These are phyloP conservation scores for Temnothorax rugatulus DNA, from an alignment of 2,888 invertebrate species.

Conservation along the genomic window DNA sequence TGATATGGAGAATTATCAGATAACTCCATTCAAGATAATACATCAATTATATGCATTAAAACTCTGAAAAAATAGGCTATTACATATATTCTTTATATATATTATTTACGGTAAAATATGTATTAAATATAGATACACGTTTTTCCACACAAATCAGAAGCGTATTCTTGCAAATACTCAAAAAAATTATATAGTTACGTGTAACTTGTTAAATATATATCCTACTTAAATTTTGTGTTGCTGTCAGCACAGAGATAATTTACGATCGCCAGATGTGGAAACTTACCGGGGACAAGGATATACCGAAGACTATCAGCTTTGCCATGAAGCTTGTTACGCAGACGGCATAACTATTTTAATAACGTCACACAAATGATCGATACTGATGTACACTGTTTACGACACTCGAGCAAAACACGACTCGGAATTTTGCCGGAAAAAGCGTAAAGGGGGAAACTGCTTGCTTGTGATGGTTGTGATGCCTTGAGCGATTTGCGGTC, in stretches of 20 bases:
- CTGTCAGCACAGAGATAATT: constrained; percentile 9
- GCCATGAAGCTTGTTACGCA: not conserved
- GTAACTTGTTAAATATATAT: not conserved
- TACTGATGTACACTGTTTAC: constrained; percentile 4
- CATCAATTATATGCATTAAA: not conserved
- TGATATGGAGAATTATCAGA: constrained; percentile 32
- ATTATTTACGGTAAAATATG: not conserved
- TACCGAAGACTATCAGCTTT: not conserved
- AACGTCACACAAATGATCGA: constrained; percentile 10
- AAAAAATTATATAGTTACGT: not conserved
- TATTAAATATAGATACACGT: not conserved
- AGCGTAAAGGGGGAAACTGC: not conserved
- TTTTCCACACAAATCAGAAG: not conserved
- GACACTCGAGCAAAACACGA: not conserved
- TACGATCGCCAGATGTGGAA: not conserved
- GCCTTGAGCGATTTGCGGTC: constrained; percentile 48
- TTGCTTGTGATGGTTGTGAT: constrained; percentile 4
- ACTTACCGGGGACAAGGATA: not conserved
- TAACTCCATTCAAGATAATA: constrained; percentile 19
- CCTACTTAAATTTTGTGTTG: not conserved
- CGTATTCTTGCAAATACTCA: not conserved
- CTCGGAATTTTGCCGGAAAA: not conserved
- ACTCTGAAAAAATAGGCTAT: not conserved
- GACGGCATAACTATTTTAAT: constrained; percentile 9
- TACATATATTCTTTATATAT: not conserved